Base-by-base conservation (phyloP, 2,888 invertebrate species). In the Luperina nickerlii region DNA sequence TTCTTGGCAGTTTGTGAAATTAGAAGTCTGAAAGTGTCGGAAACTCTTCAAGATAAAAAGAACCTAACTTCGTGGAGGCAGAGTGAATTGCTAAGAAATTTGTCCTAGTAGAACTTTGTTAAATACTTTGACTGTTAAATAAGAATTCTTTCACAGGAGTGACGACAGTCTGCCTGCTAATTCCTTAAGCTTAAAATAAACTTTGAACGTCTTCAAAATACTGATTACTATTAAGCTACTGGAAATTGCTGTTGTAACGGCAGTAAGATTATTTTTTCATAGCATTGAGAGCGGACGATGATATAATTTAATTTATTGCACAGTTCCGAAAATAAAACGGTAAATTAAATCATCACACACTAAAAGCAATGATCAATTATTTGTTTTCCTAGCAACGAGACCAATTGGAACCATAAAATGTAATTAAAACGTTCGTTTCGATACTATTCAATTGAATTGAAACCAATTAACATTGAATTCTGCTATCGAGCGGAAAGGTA, bases 381-480 rank as follows among this genome's bases (percentile, higher is more conserved):
- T 81, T 74, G 27, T 15, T 68, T 62, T 15, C 48, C 27, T 38
- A 27, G 42, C 7, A 62, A 45, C 18, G n/a, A 62, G 62, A 74
- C 45, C 67, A 38, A 45, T 45, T 27, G 18, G 54, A 75, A 62
- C 67, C 74, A 38, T 32, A 62, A 79, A 79, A 18, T 68, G 18
- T 62, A 38, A 62, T 81, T 62, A 18, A 81, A 69, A 63, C 38
- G 48, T 66, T 48, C 27, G 57, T 32, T 63, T 15, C 57, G 15
- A 57, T 32, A 77, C 62, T n/a, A 8, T 72, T 68, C 42, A 78
- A 68, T 60, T 84, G 15, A 77, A 75, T 60, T 69, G 69, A 66
- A 77, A 73, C 45, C 74, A 80, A 67, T 86, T 42, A 68, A 38
- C 11, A 73, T 67, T 63, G 27, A 70, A 73, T 60, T 75, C 15